phyloP scores from a whole-genome alignment of 2,797 vertebrate species.

The Antennarius maculatus region DNA sequence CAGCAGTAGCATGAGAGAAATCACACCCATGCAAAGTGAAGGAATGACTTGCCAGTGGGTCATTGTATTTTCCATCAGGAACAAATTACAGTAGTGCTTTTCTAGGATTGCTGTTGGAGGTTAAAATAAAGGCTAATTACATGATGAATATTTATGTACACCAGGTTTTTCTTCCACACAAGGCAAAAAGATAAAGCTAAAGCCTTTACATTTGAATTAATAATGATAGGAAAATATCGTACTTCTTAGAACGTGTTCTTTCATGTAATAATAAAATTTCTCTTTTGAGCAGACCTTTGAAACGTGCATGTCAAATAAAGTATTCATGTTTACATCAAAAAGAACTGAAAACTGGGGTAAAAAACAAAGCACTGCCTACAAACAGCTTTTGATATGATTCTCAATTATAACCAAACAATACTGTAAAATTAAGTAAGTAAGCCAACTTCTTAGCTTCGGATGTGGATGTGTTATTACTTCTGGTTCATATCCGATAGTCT shows the following conservation, averaged over 20 bases:
- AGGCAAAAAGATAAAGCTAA: constrained; percentile 6
- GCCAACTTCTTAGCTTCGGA: too few relatives aligned
- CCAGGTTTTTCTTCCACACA: constrained; percentile 24
- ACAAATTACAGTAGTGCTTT: constrained; percentile 1
- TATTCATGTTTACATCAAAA: too few relatives aligned
- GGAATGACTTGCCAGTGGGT: constrained; percentile 9
- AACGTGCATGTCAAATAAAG: neutral
- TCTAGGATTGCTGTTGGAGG: constrained; percentile 8
- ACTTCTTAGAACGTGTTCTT: neutral
- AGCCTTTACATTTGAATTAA: constrained; percentile 19
- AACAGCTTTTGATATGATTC: too few relatives aligned
- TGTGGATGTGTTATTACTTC: too few relatives aligned
- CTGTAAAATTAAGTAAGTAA: too few relatives aligned
- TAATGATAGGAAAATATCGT: constrained; percentile 9
- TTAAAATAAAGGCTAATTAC: constrained; percentile 34
- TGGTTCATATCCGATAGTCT: too few relatives aligned
- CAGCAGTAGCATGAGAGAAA: constrained; percentile 1
- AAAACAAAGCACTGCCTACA: neutral
- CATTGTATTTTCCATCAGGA: constrained; percentile 13
- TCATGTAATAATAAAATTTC: neutral
- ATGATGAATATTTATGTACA: constrained; percentile 36
- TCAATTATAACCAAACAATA: too few relatives aligned
- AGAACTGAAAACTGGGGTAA: too few relatives aligned
- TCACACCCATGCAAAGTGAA: neutral
- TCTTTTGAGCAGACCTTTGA: neutral